A percentile compares a stretch with the other conserved stretches of the same genome.
phyloP scores from a whole-genome alignment of 1,140 invertebrate species.

The Triops cancriformis region DNA sequence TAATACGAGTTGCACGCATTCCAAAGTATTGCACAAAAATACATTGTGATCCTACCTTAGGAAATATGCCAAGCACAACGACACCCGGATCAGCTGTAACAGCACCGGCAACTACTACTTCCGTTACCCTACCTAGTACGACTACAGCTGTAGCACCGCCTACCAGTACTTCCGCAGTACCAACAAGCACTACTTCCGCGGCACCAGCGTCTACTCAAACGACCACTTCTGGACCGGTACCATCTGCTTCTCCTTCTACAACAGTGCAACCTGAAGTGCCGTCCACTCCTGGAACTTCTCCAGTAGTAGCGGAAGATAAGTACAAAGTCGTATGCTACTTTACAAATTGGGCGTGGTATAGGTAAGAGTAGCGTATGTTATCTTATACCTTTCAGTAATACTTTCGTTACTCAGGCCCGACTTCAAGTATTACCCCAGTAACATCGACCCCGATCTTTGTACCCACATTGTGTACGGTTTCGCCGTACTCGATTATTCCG shows the following conservation, averaged over 20 bases:
- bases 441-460: constrained; percentile 41
- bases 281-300: background rate
- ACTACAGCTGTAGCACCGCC: background rate
- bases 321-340: constrained; percentile 58
- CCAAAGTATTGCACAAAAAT: background rate
- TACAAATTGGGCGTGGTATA: constrained; percentile 61
- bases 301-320: background rate
- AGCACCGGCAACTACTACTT: constrained; percentile 1
- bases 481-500: constrained; percentile 36
- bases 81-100: background rate
- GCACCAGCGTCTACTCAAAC: background rate
- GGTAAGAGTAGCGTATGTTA: constrained; percentile 27
- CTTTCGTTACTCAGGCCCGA: background rate
- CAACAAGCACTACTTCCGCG: background rate
- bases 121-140: background rate
- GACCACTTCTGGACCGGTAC: background rate
- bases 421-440: constrained; percentile 35
- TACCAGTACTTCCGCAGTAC: too few relatives aligned
- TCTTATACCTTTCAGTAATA: background rate
- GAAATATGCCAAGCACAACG: background rate
- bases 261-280: background rate
- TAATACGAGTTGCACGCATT: background rate
- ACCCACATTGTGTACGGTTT: constrained; percentile 45
- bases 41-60: background rate
- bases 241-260: background rate